A percentile compares a stretch with the other conserved stretches of the same genome.
These are phyloP conservation scores for Arctia plantaginis DNA, from an alignment of 2,888 invertebrate genomes.

Conservation along the genomic window DNA sequence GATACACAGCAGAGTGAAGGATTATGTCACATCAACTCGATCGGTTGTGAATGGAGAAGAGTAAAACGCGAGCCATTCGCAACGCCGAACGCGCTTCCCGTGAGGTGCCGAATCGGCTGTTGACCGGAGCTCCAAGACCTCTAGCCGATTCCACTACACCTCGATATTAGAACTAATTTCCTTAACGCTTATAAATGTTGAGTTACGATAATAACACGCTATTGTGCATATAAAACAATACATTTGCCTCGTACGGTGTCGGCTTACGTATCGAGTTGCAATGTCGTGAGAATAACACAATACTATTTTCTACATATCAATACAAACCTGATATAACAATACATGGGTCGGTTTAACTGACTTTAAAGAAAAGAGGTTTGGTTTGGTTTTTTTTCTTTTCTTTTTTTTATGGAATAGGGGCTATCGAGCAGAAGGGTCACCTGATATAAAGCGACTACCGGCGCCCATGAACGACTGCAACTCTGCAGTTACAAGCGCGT, in stretches of 20 bases:
- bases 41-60: no score
- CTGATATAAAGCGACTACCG: no score
- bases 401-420: no score
- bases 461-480: no score
- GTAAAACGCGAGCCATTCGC: no score
- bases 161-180: not conserved
- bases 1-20: no score
- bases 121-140: not conserved
- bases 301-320: not conserved
- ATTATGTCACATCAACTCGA: no score
- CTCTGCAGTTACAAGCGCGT: no score
- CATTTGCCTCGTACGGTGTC: constrained; percentile 2
- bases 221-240: not conserved
- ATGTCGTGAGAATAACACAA: constrained; percentile 4
- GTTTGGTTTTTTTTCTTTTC: no score
- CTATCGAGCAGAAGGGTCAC: no score
- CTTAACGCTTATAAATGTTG: not conserved
- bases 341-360: not conserved
- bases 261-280: constrained; percentile 12
- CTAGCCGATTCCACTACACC: not conserved
- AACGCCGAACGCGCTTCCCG: no score
- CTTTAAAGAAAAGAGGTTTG: no score
- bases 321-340: not conserved
- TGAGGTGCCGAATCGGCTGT: not conserved
- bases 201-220: not conserved